Base-by-base conservation (phyloP, 2,797 vertebrate species). In the Danionella dracula region DNA sequence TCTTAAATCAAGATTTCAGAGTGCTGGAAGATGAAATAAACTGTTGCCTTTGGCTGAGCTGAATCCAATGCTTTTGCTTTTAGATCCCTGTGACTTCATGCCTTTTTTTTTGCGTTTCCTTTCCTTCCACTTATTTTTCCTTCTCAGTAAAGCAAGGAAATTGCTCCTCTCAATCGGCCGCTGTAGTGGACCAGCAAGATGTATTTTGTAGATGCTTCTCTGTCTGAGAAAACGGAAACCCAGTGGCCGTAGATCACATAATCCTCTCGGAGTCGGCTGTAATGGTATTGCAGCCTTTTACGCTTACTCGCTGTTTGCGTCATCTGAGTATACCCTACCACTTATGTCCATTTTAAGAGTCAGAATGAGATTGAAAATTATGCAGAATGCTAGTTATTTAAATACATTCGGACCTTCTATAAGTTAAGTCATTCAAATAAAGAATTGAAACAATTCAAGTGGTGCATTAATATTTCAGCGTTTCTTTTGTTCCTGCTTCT, bases 301-400 rank as follows among this genome's bases (percentile, higher is more conserved):
- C 84, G 80, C 80, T 82, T 82, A 78, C 66, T 86, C 85, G 77
- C 76, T 67, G 67, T 78, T 77, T 71, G 69, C 84, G 8, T 21
- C 44, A 64, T 51, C 42, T 29, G 15, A 58, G 34, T 59, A 13
- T 53, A 60, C 6, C 40, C 71, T 75, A 68, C 65, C n/a, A n/a
- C n/a, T n/a, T n/a, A n/a, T n/a, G 50, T 59, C 68, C 8, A 7
- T 59, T 58, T 6, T 12, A 61, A 41, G 4, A 50, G n/a, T n/a
- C n/a, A n/a, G n/a, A n/a, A n/a, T n/a, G n/a, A 20, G 10, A 8
- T 55, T 55, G 5, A 40, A 15, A 15, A 37, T 17, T 10, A 40
- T 41, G 12, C 23, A 31, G 19, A 11, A 15, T 17, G 9, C 1
- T 5, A n/a, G n/a, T 32, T 15, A 7, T n/a, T 50, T 5, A 31